These are phyloP conservation scores for Parotocinclus haroldoi DNA, from an alignment of 2,797 vertebrate species.

Conservation along the genomic window DNA sequence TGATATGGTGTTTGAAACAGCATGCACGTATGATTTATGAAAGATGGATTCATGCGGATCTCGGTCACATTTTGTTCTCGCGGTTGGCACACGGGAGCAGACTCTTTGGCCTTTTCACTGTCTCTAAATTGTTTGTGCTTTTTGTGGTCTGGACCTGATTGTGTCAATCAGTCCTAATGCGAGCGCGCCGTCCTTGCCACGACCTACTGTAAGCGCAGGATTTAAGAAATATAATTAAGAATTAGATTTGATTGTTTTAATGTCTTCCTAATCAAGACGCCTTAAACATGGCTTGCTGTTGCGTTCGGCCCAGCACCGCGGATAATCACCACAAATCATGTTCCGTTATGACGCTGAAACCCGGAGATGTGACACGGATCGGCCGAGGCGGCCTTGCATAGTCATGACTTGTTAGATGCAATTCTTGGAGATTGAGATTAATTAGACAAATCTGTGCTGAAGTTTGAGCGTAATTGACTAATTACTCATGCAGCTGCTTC, in stretches of 20 bases:
- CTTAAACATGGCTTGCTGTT: neutral
- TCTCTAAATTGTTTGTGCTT: conserved; percentile 21
- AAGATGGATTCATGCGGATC: neutral
- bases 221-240: conserved; percentile 8
- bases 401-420: conserved; percentile 18
- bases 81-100: neutral
- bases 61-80: conserved; percentile 4
- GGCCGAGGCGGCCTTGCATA: conserved; percentile 17
- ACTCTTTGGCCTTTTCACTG: neutral
- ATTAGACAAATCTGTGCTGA: conserved; percentile 7
- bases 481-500: conserved; percentile 14
- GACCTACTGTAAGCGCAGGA: neutral
- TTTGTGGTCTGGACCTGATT: conserved; percentile 9
- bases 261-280: conserved; percentile 24
- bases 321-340: conserved; percentile 5
- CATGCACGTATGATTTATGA: neutral
- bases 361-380: neutral
- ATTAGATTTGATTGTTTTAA: conserved; percentile 9
- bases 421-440: conserved; percentile 9
- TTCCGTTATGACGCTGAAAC: neutral
- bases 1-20: no score
- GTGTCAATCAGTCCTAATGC: conserved; percentile 13
- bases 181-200: neutral
- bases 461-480: conserved; percentile 32
- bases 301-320: neutral